Base-by-base conservation (phyloP, 2,797 vertebrate species). In the Ctenopoma multispine region DNA sequence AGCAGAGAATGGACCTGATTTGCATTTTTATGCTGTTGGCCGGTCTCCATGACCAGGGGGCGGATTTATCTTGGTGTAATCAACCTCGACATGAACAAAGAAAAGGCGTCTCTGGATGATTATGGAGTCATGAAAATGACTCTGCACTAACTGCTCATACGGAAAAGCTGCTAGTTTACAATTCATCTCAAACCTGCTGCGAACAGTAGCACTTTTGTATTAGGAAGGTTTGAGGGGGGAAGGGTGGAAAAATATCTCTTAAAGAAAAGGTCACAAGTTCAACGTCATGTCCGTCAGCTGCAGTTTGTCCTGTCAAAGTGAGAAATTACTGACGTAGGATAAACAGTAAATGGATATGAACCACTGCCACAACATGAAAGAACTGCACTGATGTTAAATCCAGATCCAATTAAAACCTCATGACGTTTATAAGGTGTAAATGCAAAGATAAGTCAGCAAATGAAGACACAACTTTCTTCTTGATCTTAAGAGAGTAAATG, bases 11-110 rank as follows among this genome's bases (percentile, higher is more conserved):
- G 31, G 64, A 56, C 24, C 38, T 47, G 0, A 79, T 87, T 87
- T 83, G 83, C 81, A 77, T 90, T 43, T 80, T 79, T 20, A 36
- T 75, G 64, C 54, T 12, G 49, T 64, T 72, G 75, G 69, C 68
- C 34, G 12, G 44, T 38, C 62, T 81, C 48, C 55, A 18, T 41
- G 58, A 51, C 56, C 63, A 4, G 56, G 2, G 60, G 56, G 41
- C 2, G 20, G 34, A 48, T 76, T 82, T 72, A 72, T 75, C 69
- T 44, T 0, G 9, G n/a, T 54, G 75, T 53, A 51, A 69, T 86
- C 76, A 63, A 72, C 60, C 53, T 51, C 1, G 20, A 10, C 40
- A 0, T 3, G 46, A 68, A 68, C 77, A 77, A 71, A 81, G 77
- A 61, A 50, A 55, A 64, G 69, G 75, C 13, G 50, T 60, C 55